Evolutionary conservation across 2,797 vertebrate species (phyloP), one percentile per base, ranked within the genome.

Genomic region (Graptemys geographica): DNA sequence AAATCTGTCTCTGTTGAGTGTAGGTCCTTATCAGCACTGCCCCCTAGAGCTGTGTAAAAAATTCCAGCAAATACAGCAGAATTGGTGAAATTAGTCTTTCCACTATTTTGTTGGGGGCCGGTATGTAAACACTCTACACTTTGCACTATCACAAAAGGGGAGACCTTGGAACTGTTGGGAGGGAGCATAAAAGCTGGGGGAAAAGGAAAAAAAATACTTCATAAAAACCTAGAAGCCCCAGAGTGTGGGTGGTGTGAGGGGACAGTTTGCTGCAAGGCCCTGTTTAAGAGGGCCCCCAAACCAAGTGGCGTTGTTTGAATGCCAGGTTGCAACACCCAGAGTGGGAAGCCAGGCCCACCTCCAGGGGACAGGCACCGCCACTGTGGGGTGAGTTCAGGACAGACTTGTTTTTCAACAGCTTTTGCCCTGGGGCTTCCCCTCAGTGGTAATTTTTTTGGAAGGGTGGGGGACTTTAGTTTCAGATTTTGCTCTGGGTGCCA

Each of bases 21-120:
- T 57, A 92, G 96, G 76, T 94, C 81, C 88, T 97, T 97, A 97
- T 97, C 96, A 95, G 93, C 94, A 97, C 89, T 98, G 95, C 96
- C 95, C 97, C 97, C 92, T 97, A 98, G 90, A 97, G 92, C 90
- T 95, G 86, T 74, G 87, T 79, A 89, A 92, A 97, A 97, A 91
- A 92, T 93, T 86, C 94, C 92, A 94, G 81, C 3, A 1, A 44
- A 92, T 85, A 93, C 25, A 90, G 84, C 31, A 90, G 82, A 90
- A 95, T 78, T 62, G 23, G 6, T 87, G 27, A 94, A 95, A 94
- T 87, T 74, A 81, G 37, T 79, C 56, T 44, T 31, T 84, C 72
- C 15, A 31, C 82, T 93, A 52, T 89, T 94, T 79, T 11, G 10
- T 47, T 53, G 6, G 18, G 31, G 11, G 79, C 15, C 92, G 86